Conservation (phyloP, 2,797 vertebrate genomes). For the Peromyscus eremicus region DNA sequence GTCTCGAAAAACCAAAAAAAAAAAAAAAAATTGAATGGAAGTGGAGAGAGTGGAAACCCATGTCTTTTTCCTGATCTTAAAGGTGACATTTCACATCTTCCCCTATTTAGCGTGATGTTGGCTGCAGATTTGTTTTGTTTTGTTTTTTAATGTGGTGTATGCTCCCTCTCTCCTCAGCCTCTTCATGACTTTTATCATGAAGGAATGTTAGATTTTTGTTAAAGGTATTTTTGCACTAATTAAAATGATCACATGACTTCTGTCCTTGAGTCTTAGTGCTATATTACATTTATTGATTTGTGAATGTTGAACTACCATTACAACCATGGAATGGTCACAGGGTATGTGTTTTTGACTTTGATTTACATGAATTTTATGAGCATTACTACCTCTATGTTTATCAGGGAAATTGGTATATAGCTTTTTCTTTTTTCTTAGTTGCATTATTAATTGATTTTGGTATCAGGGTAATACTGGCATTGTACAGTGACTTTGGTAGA, state of each 20-base stretch:
- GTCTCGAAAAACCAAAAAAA: no score
- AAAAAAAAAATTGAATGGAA: background rate
- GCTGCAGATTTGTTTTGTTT: background rate
- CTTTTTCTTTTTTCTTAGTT: background rate
- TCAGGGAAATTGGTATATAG: background rate
- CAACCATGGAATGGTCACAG: background rate
- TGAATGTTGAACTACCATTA: background rate
- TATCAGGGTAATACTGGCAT: background rate
- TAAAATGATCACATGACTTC: background rate
- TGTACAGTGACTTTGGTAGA: background rate
- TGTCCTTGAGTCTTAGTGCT: no score
- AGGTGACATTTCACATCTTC: background rate
- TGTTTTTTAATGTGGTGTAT: background rate
- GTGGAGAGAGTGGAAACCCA: background rate
- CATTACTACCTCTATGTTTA: background rate
- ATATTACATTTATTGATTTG: background rate
- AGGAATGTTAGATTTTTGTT: background rate
- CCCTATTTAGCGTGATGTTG: background rate
- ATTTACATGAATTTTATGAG: background rate
- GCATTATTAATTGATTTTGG: background rate
- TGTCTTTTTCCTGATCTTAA: background rate
- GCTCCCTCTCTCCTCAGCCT: background rate
- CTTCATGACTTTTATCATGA: background rate
- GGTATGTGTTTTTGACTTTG: background rate
- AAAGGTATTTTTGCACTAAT: background rate